Percentiles rank a stretch among this genome's conserved stretches.
Conservation (phyloP, 2,113 vertebrate genomes). For the Scalopus aquaticus region DNA sequence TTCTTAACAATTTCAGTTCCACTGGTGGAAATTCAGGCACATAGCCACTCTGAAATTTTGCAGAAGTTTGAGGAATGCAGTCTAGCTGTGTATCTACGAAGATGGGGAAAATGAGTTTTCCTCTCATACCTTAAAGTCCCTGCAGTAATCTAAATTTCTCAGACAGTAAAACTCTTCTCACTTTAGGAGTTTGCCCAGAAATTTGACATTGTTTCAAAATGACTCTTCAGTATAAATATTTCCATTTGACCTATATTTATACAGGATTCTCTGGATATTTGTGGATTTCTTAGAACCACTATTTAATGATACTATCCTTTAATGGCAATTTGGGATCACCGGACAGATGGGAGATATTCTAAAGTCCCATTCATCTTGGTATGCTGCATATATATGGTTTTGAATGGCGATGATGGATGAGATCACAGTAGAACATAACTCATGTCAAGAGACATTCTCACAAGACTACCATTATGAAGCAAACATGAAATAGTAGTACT, state of each 20-base stretch:
- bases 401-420: background rate
- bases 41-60: background rate
- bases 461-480: background rate
- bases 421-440: background rate
- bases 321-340: background rate
- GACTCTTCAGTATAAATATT: no score
- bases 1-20: background rate
- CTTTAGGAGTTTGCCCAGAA: background rate
- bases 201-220: background rate
- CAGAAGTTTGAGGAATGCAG: background rate
- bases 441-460: background rate
- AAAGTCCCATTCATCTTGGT: background rate
- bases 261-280: background rate
- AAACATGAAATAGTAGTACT: background rate
- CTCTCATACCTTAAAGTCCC: background rate
- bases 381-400: background rate
- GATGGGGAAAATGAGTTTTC: background rate
- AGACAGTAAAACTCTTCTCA: background rate
- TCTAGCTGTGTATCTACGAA: background rate
- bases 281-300: background rate
- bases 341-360: background rate
- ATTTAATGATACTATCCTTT: background rate
- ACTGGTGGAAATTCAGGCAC: background rate
- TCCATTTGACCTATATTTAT: background rate
- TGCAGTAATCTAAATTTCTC: background rate